A percentile compares a stretch with the other conserved stretches of the same genome.
Conservation (phyloP, 2,888 invertebrate species). For the Pristionchus entomophagus region DNA sequence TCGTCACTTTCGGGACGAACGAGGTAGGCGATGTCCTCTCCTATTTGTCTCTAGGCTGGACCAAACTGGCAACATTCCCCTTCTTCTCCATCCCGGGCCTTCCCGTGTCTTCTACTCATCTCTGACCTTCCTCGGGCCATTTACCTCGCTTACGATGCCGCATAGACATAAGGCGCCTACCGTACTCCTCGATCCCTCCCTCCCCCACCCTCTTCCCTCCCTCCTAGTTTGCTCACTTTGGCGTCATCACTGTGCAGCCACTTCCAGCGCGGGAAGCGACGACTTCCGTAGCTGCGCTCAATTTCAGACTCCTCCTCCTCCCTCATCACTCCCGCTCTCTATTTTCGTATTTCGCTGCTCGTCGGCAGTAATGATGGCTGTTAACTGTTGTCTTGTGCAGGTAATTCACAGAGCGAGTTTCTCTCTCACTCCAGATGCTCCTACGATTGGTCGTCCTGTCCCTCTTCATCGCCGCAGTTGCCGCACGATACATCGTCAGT, state of each 20-base stretch:
- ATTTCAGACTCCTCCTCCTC: neutral
- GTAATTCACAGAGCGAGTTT: neutral
- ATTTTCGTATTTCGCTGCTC: constrained; percentile 13
- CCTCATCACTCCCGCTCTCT: too few relatives aligned
- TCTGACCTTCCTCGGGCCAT: neutral
- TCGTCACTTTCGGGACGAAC: constrained; percentile 32
- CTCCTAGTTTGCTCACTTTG: neutral
- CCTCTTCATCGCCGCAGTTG: constrained; percentile 21
- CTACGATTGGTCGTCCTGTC: constrained; percentile 43
- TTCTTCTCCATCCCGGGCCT: neutral
- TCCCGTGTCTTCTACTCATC: neutral
- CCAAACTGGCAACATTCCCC: neutral
- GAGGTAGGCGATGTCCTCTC: neutral
- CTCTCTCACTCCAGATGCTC: neutral
- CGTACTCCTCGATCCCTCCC: neutral
- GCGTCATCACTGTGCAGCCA: constrained; percentile 3
- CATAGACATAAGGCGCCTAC: neutral
- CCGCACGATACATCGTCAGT: constrained; percentile 43
- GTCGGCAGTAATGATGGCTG: neutral
- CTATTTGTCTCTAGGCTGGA: neutral
- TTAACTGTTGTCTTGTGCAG: constrained; percentile 35
- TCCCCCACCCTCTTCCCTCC: constrained; percentile 13
- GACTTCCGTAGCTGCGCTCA: constrained; percentile 30
- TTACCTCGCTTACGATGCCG: neutral
- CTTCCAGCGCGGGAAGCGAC: constrained; percentile 4